Conservation (phyloP, 2,113 vertebrate species). For the Andinoacara biseriatus region DNA sequence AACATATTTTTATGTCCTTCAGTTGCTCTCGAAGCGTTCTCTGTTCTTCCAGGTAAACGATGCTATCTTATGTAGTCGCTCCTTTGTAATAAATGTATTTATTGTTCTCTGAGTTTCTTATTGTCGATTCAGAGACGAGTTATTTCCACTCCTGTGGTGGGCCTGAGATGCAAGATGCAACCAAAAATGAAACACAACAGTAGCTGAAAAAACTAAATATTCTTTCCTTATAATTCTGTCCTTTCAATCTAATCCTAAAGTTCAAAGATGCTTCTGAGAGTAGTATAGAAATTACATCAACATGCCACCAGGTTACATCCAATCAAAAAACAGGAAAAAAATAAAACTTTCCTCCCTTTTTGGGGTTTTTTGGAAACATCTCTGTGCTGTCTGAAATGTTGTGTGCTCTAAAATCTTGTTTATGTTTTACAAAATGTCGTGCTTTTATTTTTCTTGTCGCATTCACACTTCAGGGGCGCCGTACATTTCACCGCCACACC, state of each 20-base stretch:
- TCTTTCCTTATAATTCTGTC: background rate
- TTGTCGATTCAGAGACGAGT: background rate
- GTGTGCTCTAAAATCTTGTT: background rate
- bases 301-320: too few species aligned
- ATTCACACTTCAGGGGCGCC: background rate
- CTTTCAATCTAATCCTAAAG: background rate
- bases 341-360: background rate
- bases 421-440: background rate
- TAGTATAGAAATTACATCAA: too few species aligned
- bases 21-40: background rate
- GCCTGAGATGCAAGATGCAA: background rate
- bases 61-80: background rate
- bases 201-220: background rate
- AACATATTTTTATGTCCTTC: background rate
- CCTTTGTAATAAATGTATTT: background rate
- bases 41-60: background rate
- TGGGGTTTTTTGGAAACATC: background rate
- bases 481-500: background rate
- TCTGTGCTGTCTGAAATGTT: background rate
- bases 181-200: background rate
- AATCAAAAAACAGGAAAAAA: too few species aligned
- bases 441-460: background rate
- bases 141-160: background rate
- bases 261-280: too few species aligned
- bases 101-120: background rate